These are phyloP conservation scores for Galagoides demidoff DNA, from an alignment of 2,797 vertebrate species.

Conservation along the genomic window DNA sequence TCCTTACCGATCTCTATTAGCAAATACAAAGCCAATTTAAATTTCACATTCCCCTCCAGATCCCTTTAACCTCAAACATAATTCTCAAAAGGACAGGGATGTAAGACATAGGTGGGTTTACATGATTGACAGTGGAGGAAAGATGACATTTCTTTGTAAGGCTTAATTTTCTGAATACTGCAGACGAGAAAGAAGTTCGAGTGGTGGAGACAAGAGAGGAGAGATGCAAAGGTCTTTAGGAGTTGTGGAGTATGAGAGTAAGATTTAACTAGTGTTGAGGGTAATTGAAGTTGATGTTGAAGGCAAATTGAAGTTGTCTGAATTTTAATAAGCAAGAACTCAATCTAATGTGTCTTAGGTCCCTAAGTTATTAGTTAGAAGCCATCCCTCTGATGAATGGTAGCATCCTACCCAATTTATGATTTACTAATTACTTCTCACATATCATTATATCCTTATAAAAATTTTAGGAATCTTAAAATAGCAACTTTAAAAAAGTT, in stretches of 20 bases:
- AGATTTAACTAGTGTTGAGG: background rate
- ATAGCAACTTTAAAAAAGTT: background rate
- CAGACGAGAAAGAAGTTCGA: background rate
- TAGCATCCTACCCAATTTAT: background rate
- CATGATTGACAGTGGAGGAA: background rate
- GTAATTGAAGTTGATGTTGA: background rate
- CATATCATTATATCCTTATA: background rate
- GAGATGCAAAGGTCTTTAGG: background rate
- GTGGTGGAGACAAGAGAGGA: background rate
- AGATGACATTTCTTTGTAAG: background rate
- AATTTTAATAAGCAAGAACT: background rate
- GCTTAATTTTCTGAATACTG: background rate
- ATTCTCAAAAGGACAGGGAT: background rate
- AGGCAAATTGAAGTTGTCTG: background rate
- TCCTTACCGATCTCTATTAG: background rate
- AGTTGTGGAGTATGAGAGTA: background rate
- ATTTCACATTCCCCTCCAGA: background rate
- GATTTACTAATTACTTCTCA: background rate
- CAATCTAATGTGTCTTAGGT: background rate
- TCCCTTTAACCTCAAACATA: background rate
- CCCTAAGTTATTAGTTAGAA: background rate
- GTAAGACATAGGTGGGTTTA: background rate
- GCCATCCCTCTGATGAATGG: background rate
- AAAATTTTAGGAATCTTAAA: background rate
- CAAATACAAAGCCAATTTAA: background rate